Conservation (phyloP, 1,140 invertebrate genomes). For the Diuraphis noxia region DNA sequence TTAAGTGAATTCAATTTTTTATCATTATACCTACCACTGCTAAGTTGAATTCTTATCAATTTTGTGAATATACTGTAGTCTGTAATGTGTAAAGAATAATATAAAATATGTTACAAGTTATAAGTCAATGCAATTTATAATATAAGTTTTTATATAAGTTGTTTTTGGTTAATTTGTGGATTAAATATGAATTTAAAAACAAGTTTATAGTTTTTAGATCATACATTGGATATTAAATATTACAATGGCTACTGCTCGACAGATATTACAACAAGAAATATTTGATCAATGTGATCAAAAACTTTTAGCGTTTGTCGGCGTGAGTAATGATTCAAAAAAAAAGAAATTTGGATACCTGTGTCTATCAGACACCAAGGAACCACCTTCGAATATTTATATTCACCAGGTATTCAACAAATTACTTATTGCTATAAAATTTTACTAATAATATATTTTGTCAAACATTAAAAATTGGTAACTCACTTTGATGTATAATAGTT, state of each 20-base stretch:
- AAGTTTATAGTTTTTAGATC: background rate
- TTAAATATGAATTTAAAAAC: conserved; percentile 67
- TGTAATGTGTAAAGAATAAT: too few relatives aligned
- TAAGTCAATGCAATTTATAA: too few relatives aligned
- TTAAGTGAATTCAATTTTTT: too few relatives aligned
- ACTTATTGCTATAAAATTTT: background rate
- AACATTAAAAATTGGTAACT: background rate
- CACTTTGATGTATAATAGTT: background rate
- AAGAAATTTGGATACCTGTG: conserved; percentile 79
- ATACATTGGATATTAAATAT: background rate
- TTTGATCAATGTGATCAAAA: conserved; percentile 79
- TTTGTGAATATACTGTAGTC: too few relatives aligned
- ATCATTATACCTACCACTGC: too few relatives aligned
- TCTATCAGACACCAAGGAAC: conserved; percentile 73
- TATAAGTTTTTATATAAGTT: too few relatives aligned
- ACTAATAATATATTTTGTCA: background rate
- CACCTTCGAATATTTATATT: conserved; percentile 71
- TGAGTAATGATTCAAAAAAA: conserved; percentile 76
- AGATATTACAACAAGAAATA: conserved; percentile 78
- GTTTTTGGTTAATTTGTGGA: too few relatives aligned
- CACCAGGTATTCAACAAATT: conserved; percentile 64
- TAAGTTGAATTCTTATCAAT: too few relatives aligned
- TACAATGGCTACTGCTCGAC: conserved; percentile 68
- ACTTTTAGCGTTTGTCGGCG: conserved; percentile 78
- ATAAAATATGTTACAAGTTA: too few relatives aligned